Evolutionary conservation across 2,797 vertebrate species (phyloP).

Genomic region (Sphaeramia orbicularis): DNA sequence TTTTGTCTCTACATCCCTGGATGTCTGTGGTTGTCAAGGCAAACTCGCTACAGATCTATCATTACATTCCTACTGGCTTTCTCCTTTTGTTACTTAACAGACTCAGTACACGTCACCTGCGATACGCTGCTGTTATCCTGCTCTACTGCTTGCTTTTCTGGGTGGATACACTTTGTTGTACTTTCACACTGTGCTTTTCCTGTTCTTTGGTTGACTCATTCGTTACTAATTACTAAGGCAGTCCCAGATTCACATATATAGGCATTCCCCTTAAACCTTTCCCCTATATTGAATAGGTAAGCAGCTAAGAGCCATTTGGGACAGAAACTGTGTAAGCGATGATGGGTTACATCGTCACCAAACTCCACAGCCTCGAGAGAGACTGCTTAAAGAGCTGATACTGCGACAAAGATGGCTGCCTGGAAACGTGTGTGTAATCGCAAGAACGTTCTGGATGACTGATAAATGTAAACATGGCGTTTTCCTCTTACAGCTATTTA

Average conservation of each 20-base stretch:
- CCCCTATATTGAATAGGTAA: slow-evolving; percentile 1
- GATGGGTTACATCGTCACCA: slow-evolving; percentile 26
- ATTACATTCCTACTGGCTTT: not conserved
- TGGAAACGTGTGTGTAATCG: slow-evolving; percentile 12
- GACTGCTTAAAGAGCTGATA: slow-evolving; percentile 2
- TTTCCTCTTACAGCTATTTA: slow-evolving; percentile 7
- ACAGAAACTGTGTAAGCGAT: slow-evolving; percentile 39
- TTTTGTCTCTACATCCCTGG: not conserved
- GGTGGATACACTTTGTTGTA: slow-evolving; percentile 39
- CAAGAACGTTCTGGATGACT: slow-evolving; percentile 23
- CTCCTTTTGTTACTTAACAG: slow-evolving; percentile 6
- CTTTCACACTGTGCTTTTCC: slow-evolving; percentile 50
- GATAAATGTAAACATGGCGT: slow-evolving; percentile 25
- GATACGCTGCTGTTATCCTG: slow-evolving; percentile 18
- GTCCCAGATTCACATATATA: slow-evolving; percentile 54
- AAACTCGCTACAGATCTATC: not conserved
- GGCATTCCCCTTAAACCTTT: slow-evolving; percentile 49
- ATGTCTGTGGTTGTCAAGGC: slow-evolving; percentile 13
- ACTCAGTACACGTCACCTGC: slow-evolving; percentile 1
- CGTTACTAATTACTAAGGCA: slow-evolving; percentile 66
- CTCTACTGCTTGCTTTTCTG: slow-evolving; percentile 36
- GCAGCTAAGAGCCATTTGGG: slow-evolving; percentile 8
- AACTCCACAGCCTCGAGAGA: slow-evolving; percentile 41
- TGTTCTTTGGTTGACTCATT: slow-evolving; percentile 64
- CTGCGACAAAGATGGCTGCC: slow-evolving; percentile 8